phyloP scores from a whole-genome alignment of 2,113 vertebrate species.

The Hippolais icterina region DNA sequence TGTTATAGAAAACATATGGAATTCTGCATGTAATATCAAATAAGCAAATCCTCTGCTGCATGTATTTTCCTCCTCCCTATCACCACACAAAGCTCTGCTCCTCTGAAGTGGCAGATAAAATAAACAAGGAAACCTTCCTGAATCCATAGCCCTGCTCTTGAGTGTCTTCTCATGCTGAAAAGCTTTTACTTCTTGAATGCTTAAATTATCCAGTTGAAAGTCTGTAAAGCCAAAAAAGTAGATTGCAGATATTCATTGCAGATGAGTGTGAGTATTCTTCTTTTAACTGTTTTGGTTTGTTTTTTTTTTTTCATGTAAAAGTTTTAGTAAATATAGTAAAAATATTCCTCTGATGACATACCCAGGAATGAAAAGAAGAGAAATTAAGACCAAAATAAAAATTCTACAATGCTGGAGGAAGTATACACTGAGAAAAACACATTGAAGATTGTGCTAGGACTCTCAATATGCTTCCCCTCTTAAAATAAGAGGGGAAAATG shows the following conservation, averaged over 20 bases:
- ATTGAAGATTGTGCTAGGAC: background rate
- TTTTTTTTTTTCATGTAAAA: background rate
- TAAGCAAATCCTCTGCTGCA: background rate
- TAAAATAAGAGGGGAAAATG: background rate
- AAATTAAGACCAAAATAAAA: background rate
- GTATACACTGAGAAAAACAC: background rate
- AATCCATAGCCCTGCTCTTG: background rate
- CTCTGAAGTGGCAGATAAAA: background rate
- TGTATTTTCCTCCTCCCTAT: background rate
- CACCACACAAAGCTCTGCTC: background rate
- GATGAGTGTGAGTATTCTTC: background rate
- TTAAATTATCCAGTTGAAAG: background rate
- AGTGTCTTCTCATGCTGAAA: background rate
- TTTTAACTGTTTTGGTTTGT: background rate
- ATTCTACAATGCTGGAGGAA: background rate
- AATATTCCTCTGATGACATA: background rate
- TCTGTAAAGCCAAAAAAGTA: background rate
- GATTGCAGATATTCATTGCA: background rate
- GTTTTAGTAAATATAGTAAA: background rate
- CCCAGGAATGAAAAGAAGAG: background rate
- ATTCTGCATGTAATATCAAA: background rate
- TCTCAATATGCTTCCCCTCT: background rate
- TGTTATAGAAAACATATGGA: background rate
- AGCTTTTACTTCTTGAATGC: background rate
- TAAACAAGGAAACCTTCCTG: background rate